Evolutionary conservation across 2,888 invertebrate species (phyloP), one percentile per base, ranked within the genome.

Genomic region (Drosophila diplacantha): DNA sequence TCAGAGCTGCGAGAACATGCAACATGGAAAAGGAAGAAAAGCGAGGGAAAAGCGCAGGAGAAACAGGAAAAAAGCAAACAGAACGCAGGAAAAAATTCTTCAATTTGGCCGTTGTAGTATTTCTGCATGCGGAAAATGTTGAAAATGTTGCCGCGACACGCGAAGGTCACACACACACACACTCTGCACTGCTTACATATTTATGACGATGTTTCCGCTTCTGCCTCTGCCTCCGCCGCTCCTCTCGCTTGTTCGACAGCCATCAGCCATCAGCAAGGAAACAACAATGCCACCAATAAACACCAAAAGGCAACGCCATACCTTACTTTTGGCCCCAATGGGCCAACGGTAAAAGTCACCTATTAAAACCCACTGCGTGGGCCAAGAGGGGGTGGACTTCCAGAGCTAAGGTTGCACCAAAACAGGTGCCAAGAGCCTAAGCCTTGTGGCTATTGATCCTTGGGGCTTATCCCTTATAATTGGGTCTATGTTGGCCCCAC

Each of bases 61-160:
- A 14, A 6, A 14, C 44, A 29, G 44, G 29, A 41, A 24, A 47
- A 31, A 29, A 31, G n/a, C 52, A 38, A 38, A 37, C 20, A 50
- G 12, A 50, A n/a, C 18, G 31, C 29, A 7, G 47, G 22, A 5
- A 18, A 38, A 51, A 39, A 39, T 20, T 20, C 34, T 16, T 39
- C 32, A 47, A 58, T 58, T 62, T 41, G 39, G 29, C 26, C 29
- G 29, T 31, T 50, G 63, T 62, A 47, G 38, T 47, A 37, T 41
- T 58, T 57, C 58, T 61, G 43, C 44, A 32, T 52, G 63, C 52
- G 44, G 51, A 58, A 58, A 59, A 59, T 35, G 22, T 14, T 58
- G 26, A 41, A 59, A 67, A 67, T 69, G 62, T 69, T 54, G 47
- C 46, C 26, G 39, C 43, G 63, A 69, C 73, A 62, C 69, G 72